phyloP scores from a whole-genome alignment of 2,888 invertebrate genomes.

The Leptinotarsa juncta region DNA sequence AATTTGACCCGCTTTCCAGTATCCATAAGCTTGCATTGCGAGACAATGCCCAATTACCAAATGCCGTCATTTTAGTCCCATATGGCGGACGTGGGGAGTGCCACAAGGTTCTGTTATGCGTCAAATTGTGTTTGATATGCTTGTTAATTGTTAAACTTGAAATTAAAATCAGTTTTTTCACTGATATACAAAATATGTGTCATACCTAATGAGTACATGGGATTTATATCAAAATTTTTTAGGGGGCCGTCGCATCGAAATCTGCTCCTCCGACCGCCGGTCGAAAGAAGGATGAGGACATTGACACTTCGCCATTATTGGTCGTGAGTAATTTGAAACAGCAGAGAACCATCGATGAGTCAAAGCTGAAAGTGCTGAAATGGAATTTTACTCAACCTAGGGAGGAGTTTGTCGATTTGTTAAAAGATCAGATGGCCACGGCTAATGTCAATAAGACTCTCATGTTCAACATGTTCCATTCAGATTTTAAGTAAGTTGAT shows the following conservation, averaged over 20 bases:
- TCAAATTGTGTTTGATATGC: too few species aligned
- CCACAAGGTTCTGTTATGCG: too few species aligned
- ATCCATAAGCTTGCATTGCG: too few species aligned
- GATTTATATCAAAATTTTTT: constrained; percentile 13
- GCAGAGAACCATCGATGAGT: constrained; percentile 93
- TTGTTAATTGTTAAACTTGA: too few species aligned
- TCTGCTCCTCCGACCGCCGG: constrained; percentile 33
- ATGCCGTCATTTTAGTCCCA: too few species aligned
- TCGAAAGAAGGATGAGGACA: constrained; percentile 85
- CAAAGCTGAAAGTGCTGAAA: constrained; percentile 89
- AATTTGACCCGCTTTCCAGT: not conserved
- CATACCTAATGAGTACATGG: not conserved
- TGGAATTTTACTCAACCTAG: constrained; percentile 96
- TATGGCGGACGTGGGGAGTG: too few species aligned
- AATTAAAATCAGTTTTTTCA: not conserved
- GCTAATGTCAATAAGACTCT: constrained; percentile 90
- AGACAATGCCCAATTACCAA: too few species aligned
- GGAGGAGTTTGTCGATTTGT: constrained; percentile 92
- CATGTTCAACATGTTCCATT: constrained; percentile 92
- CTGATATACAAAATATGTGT: constrained; percentile 1
- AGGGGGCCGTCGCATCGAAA: constrained; percentile 64
- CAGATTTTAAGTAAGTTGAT: constrained; percentile 80
- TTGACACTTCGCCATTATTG: constrained; percentile 83
- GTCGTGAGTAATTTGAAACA: constrained; percentile 89
- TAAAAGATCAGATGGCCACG: constrained; percentile 89